Percentiles rank a stretch among this genome's conserved stretches.
Evolutionary conservation across 2,888 invertebrate genomes (phyloP).

Genomic region (Agrilus mali): DNA sequence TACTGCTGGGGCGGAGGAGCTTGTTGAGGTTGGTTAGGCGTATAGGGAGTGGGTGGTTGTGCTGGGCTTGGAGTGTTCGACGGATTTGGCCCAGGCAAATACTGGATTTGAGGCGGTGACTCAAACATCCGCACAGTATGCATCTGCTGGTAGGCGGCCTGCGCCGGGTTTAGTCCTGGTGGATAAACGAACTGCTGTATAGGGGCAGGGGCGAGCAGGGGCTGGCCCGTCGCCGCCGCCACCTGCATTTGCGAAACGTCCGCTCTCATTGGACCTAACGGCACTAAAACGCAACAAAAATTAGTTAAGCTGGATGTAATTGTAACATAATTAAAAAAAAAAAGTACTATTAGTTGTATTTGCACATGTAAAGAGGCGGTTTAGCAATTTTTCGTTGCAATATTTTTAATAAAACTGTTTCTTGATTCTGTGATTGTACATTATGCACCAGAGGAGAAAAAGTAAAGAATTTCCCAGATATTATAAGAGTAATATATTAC

Average conservation of each 20-base stretch:
- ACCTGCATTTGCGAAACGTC: slow-evolving; percentile 69
- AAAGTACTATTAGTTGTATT: too few relatives aligned
- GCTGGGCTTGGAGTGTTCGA: slow-evolving; percentile 38
- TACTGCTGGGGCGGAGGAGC: slow-evolving; percentile 41
- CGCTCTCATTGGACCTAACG: slow-evolving; percentile 35
- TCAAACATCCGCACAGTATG: slow-evolving; percentile 59
- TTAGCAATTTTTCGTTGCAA: too few relatives aligned
- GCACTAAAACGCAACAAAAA: slow-evolving; percentile 27
- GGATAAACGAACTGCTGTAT: slow-evolving; percentile 40
- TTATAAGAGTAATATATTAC: too few relatives aligned
- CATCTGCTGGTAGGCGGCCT: slow-evolving; percentile 33
- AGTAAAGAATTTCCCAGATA: too few relatives aligned
- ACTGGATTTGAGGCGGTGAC: slow-evolving; percentile 36
- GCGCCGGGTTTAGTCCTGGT: slow-evolving; percentile 27
- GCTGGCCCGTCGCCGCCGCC: slow-evolving; percentile 71
- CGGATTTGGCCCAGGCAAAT: slow-evolving; percentile 34
- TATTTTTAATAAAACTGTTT: too few relatives aligned
- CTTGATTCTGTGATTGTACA: too few relatives aligned
- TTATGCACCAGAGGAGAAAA: too few relatives aligned
- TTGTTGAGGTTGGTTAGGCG: slow-evolving; percentile 27
- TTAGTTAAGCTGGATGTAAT: too few relatives aligned
- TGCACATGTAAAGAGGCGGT: too few relatives aligned
- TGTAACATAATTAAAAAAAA: too few relatives aligned
- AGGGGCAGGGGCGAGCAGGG: slow-evolving; percentile 69
- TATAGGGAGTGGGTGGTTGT: slow-evolving; percentile 25